Evolutionary conservation across 2,797 vertebrate genomes (phyloP).

Genomic region (Poecilia picta): DNA sequence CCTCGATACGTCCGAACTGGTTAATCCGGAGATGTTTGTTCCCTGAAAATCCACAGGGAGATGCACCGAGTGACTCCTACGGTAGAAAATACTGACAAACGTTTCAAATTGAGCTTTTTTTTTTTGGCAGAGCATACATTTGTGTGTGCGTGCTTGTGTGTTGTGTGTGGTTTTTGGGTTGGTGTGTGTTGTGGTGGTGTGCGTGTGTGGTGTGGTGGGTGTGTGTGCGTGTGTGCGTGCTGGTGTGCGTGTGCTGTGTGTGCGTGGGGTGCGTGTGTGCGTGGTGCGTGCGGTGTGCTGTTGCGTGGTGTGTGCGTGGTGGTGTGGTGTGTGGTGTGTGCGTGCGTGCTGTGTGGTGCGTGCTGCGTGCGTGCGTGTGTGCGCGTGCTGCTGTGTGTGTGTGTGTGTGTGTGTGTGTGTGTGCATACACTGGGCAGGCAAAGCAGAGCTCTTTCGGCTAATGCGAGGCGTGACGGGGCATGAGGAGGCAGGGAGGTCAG

Average conservation of each 20-base stretch:
- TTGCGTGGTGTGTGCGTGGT: background rate
- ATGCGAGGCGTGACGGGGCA: slow-evolving; percentile 50
- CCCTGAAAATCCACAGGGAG: slow-evolving; percentile 57
- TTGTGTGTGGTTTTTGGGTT: no score
- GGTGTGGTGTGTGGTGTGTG: background rate
- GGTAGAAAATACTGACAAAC: background rate
- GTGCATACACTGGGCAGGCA: slow-evolving; percentile 64
- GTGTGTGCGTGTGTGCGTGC: background rate
- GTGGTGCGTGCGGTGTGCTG: background rate
- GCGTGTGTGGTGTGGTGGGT: no score
- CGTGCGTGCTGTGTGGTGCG: no score
- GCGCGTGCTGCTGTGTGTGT: background rate
- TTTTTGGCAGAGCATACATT: background rate
- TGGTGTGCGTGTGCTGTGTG: background rate
- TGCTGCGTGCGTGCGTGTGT: no score
- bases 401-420: background rate
- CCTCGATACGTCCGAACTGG: slow-evolving; percentile 44
- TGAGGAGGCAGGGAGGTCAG: slow-evolving; percentile 57
- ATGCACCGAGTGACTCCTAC: background rate
- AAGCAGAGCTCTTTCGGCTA: slow-evolving; percentile 65
- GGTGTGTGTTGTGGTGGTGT: no score
- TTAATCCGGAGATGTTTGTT: slow-evolving; percentile 53
- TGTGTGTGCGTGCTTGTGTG: background rate
- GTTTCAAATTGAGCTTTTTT: background rate
- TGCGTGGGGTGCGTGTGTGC: background rate